Evolutionary conservation across 30 jellyfish, hydroid and myxozoan species (phyloP).

Genomic region (Turritopsis rubra): DNA sequence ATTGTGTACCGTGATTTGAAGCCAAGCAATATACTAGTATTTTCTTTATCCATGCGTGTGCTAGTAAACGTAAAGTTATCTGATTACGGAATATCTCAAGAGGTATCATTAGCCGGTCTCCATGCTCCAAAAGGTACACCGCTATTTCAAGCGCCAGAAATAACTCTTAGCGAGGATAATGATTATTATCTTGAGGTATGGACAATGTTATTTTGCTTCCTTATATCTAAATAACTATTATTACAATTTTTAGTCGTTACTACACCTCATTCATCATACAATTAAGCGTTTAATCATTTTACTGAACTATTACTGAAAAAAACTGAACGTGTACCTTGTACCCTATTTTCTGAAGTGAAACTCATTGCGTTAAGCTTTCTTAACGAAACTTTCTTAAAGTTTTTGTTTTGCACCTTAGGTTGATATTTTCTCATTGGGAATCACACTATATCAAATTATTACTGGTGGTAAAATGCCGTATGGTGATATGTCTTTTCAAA

Average conservation of each 20-base stretch:
- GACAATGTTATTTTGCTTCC: not conserved
- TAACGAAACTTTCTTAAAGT: no score
- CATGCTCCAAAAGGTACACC: slow-evolving; percentile 61
- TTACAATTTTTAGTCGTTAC: not conserved
- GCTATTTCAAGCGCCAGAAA: slow-evolving; percentile 89
- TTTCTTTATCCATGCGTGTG: slow-evolving; percentile 71
- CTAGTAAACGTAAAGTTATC: slow-evolving; percentile 74
- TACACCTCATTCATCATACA: no score
- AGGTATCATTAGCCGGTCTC: slow-evolving; percentile 59
- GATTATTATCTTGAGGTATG: slow-evolving; percentile 54
- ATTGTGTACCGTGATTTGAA: slow-evolving; percentile 92
- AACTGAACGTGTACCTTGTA: no score
- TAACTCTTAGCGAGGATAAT: slow-evolving; percentile 35
- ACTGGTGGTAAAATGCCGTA: slow-evolving; percentile 73
- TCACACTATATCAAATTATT: slow-evolving; percentile 65
- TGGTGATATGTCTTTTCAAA: slow-evolving; percentile 32
- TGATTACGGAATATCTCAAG: slow-evolving; percentile 91
- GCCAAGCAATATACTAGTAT: slow-evolving; percentile 84
- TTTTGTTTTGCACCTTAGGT: slow-evolving; percentile 32
- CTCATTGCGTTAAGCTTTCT: no score
- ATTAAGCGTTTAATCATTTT: no score
- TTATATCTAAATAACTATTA: not conserved
- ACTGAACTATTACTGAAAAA: no score
- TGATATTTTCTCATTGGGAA: slow-evolving; percentile 78
- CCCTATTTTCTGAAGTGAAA: no score